Conservation (phyloP, 2,797 vertebrate species). For the Rhynchonycteris naso region DNA sequence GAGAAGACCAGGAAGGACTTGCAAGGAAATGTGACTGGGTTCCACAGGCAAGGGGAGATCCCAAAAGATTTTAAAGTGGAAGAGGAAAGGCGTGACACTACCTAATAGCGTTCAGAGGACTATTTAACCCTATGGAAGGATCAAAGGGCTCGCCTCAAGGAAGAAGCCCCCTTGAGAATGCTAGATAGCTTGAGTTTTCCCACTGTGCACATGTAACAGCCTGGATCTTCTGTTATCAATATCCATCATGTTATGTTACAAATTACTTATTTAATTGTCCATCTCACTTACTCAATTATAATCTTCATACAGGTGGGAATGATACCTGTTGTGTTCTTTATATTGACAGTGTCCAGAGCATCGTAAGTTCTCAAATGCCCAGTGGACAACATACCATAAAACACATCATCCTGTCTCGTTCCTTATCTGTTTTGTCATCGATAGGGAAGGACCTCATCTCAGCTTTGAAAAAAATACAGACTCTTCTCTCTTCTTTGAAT, state of each 20-base stretch:
- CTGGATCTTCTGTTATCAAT: background rate
- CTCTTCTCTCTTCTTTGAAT: background rate
- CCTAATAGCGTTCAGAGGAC: background rate
- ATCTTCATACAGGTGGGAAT: background rate
- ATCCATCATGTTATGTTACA: background rate
- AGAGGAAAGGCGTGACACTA: background rate
- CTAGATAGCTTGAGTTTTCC: background rate
- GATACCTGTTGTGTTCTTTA: background rate
- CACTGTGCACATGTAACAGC: background rate
- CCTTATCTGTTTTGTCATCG: background rate
- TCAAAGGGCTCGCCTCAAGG: background rate
- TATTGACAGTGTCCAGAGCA: background rate
- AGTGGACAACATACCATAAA: background rate
- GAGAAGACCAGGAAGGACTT: background rate
- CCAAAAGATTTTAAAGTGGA: background rate
- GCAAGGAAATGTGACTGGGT: background rate
- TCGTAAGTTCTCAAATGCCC: background rate
- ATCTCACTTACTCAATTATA: background rate
- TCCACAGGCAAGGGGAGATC: background rate
- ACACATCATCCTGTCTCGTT: background rate
- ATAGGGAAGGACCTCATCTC: background rate
- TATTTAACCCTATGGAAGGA: background rate
- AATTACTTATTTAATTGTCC: background rate
- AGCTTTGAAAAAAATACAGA: background rate
- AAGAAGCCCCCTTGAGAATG: background rate